Evolutionary conservation across 1,140 invertebrate species (phyloP), one percentile per base, ranked within the genome.

Genomic region (Acromyrmex heyeri): DNA sequence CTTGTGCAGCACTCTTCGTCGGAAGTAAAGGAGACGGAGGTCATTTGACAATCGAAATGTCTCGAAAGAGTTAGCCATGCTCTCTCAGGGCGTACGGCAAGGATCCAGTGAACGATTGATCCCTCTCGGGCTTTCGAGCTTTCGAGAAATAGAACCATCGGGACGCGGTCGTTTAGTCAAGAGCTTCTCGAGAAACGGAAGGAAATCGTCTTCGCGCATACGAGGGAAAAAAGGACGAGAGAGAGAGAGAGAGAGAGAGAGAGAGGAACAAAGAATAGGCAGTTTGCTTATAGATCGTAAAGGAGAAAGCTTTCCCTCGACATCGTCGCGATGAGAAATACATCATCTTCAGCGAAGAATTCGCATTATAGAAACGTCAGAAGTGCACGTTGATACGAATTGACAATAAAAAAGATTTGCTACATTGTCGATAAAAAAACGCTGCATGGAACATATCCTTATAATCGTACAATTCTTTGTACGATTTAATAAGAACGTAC

Each of bases 81-180:
- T 53, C 77, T 53, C 64, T 67, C 76, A 30, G 62, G 44, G 8
- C 76, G 27, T 79, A 55, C 76, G 34, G 30, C 34, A 44, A 21
- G 44, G 34, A 61, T 16, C 27, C 12, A 18, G 79, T 34, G 67
- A 83, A 50, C 79, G 79, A 83, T 73, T 83, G 79, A 75, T 83
- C 79, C 38, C 67, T 82, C 53, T 82, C 64, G 59, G 24, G 64
- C 50, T 83, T 72, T 82, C 79, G 38, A 50, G 59, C 59, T 62
- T 78, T 79, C 76, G 24, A 73, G 79, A 61, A 83, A 83, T 83
- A 75, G 79, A 75, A 83, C 69, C 21, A 30, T 83, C 55, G 65
- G 65, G 77, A 69, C 77, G 78, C 78, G 50, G 67, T 82, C 67
- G 79, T 70, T 83, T 83, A 83, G 69, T 69, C 69, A 62, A 62